phyloP scores from a whole-genome alignment of 1,140 invertebrate species.

The Microvelia longipes region DNA sequence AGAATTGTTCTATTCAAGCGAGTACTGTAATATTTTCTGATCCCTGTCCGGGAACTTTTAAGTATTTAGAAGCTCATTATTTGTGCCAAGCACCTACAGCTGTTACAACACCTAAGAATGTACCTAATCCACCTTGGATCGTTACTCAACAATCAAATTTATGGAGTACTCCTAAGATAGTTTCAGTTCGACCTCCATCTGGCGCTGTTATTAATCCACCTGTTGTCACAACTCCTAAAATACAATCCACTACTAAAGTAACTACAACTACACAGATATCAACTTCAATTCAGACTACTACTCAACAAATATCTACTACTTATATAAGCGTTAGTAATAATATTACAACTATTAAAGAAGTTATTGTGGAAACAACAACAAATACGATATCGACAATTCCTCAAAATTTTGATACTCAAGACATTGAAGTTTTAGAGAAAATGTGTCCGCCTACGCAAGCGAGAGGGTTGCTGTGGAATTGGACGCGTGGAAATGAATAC shows the following conservation, averaged over 20 bases:
- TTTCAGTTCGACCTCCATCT: conserved; percentile 37
- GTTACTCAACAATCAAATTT: conserved; percentile 53
- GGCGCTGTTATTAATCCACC: conserved; percentile 20
- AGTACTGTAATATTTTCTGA: conserved; percentile 77
- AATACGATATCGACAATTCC: not conserved
- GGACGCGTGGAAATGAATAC: conserved; percentile 57
- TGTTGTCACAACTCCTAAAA: conserved; percentile 4
- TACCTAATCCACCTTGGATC: conserved; percentile 68
- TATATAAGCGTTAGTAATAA: not conserved
- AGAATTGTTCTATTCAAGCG: conserved; percentile 76
- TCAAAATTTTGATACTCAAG: not conserved
- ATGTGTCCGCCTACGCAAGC: conserved; percentile 51
- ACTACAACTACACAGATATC: conserved; percentile 12
- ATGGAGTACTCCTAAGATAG: conserved; percentile 46
- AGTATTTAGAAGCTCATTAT: conserved; percentile 91
- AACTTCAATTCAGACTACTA: conserved; percentile 26
- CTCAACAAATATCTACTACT: conserved; percentile 18
- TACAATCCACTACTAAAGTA: conserved; percentile 2
- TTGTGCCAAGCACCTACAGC: conserved; percentile 68
- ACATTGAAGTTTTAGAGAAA: not conserved
- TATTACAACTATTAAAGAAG: not conserved
- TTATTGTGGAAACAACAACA: not conserved
- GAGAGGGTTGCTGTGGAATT: conserved; percentile 74
- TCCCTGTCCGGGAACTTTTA: conserved; percentile 83
- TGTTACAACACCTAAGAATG: conserved; percentile 66